Evolutionary conservation across 2,113 vertebrate species (phyloP), one percentile per base, ranked within the genome.

Genomic region (Hippocampus zosterae): DNA sequence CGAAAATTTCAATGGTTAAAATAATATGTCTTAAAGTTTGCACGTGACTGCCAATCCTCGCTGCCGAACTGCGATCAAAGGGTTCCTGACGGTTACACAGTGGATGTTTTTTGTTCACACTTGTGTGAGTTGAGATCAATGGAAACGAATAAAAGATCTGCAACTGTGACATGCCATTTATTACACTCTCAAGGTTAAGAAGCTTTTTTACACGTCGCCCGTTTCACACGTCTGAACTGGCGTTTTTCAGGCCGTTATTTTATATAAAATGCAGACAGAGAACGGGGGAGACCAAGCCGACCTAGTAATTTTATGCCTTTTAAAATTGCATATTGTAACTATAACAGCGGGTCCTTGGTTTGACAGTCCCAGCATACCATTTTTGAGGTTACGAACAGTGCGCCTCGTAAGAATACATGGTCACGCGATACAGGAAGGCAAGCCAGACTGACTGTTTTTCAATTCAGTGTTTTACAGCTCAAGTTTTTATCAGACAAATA

Each of bases 1-100:
- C 70, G 52, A 73, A 46, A 71, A 70, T 52, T 70, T 48, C 55
- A 50, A 8, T 2, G 6, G 42, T 44, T 44, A 44, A 44, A 62
- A 12, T 23, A 9, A 42, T 13, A 42, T n/a, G 40, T 33, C 33
- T 21, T 62, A 21, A 41, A 41, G 21, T 33, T 62, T 11, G 9
- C 37, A 60, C 7, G 18, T 7, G 48, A 25, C 56, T 12, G 23
- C 56, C 33, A 61, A 53, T 6, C 5, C 21, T 12, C 1, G 62
- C 41, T 11, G 25, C 40, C 21, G 7, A 23, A 5, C 4, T 64
- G 3, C 2, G 42, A 64, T 23, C 9, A 5, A n/a, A 62, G 19
- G 8, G 6, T 60, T 60, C 23, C 2, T 64, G 2, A 64, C 23
- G 21, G 3, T 64, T 64, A 15, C 37, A 42, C 10, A 42, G 37